Conservation (phyloP, 64 coral and sea anemone species). For the Montipora capricornis region DNA sequence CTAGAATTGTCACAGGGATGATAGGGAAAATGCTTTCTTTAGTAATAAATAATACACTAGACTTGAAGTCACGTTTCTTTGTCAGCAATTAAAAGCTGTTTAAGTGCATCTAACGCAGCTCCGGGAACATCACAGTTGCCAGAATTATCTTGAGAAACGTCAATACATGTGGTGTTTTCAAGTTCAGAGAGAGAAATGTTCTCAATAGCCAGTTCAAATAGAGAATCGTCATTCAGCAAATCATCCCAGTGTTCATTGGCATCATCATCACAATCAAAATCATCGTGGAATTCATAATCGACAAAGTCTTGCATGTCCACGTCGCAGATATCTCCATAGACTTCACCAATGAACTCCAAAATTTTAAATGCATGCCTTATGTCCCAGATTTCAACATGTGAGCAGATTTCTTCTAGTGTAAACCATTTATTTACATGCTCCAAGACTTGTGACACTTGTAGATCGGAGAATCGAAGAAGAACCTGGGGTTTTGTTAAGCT, state of each 20-base stretch:
- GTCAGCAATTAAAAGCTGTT: background rate
- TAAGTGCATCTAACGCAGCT: background rate
- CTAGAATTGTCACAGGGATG: no score
- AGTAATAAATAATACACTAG: no score
- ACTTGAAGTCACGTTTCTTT: no score
- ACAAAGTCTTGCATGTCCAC: background rate
- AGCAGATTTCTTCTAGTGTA: constrained; percentile 47
- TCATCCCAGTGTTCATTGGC: constrained; percentile 23
- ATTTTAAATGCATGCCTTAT: constrained; percentile 56
- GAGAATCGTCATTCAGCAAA: constrained; percentile 39
- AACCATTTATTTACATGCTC: constrained; percentile 29
- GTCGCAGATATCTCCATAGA: constrained; percentile 69
- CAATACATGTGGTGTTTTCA: background rate
- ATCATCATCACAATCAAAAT: constrained; percentile 26
- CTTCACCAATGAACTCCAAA: constrained; percentile 8
- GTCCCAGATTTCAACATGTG: constrained; percentile 74
- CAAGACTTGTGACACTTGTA: constrained; percentile 70
- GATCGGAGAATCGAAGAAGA: constrained; percentile 70
- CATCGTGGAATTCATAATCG: constrained; percentile 39
- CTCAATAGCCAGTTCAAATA: constrained; percentile 53
- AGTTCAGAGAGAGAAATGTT: constrained; percentile 42
- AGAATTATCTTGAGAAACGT: background rate
- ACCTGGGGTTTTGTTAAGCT: constrained; percentile 10
- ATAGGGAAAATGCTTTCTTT: no score
- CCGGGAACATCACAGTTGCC: background rate